phyloP scores from a whole-genome alignment of 2,113 vertebrate species.

The Cephalopterus ornatus region DNA sequence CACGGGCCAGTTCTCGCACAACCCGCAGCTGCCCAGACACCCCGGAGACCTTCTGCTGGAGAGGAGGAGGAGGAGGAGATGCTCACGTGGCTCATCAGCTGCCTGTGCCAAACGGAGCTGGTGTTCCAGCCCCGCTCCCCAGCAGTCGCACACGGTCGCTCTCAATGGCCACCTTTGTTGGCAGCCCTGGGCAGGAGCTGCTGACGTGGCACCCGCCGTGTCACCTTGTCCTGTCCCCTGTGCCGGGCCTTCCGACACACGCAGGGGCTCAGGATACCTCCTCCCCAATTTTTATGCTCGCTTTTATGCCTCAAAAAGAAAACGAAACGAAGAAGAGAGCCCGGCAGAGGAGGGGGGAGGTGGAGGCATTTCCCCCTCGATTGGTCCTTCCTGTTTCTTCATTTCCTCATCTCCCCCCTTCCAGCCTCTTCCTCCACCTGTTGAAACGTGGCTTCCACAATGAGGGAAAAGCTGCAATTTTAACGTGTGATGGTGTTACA shows the following conservation, averaged over 20 bases:
- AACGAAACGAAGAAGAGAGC: neutral
- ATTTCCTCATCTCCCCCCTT: neutral
- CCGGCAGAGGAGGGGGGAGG: neutral
- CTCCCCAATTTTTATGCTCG: neutral
- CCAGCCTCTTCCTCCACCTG: neutral
- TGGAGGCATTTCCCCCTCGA: neutral
- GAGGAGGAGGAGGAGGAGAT: neutral
- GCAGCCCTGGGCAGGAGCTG: neutral
- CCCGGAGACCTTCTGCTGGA: neutral
- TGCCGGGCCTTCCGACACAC: neutral
- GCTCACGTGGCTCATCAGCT: neutral
- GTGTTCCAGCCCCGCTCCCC: neutral
- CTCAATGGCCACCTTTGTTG: neutral
- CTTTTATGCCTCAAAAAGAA: neutral
- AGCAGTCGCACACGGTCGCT: neutral
- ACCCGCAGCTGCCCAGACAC: neutral
- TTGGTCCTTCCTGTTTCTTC: neutral
- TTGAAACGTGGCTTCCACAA: neutral
- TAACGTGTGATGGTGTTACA: neutral
- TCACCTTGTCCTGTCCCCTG: neutral
- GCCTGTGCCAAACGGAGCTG: neutral
- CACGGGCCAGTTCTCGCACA: rapidly evolving
- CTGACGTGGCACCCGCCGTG: neutral
- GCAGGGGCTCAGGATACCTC: neutral
- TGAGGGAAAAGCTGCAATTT: neutral